Base-by-base conservation (phyloP, 2,888 invertebrate species). In the Phaonia tiefii region DNA sequence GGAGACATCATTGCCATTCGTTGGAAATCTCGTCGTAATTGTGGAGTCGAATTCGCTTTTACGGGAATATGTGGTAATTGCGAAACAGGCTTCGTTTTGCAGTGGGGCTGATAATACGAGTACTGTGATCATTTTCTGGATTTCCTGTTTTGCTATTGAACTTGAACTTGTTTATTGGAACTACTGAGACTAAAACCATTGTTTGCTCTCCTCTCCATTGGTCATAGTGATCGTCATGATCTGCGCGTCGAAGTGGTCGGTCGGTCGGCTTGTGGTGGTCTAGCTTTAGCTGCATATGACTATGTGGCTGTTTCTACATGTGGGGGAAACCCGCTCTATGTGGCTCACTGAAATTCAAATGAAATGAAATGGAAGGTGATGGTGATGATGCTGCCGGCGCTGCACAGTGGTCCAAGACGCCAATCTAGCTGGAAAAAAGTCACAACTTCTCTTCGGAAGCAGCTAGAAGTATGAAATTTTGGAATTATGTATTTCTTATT, bases 61-160 rank as follows among this genome's bases (percentile, higher is more conserved):
- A 31, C 54, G 3, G 13, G 4, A 10, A 1, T 25, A 25, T 67
- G 51, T 44, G 17, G 17, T 44, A 39, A 39, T 56, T 51, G 22
- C 1, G 11, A 51, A 51, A 51, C 46, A 39, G 31, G 42, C 65
- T 54, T 49, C 25, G 63, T 37, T 20, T 46, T 39, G 15, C 26
- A 22, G 15, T 37, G 26, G 58, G n/a, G n/a, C n/a, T n/a, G n/a
- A n/a, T n/a, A n/a, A n/a, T 58, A 37, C 20, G 26, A 31, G 15
- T 63, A 5, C 22, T 42, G 17, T 20, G 63, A 31, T 69, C 39
- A 42, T 65, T 2, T 25, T 22, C 42, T 25, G 49, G 49, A 79
- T 79, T 81, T 81, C 81, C 78, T 78, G 81, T 75, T 77, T 80
- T 69, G 17, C 42, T 56, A 58, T 73, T 82, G 79, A 82, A 82